Base-by-base conservation (phyloP, 2,888 invertebrate genomes). In the Antheraea assamensis region DNA sequence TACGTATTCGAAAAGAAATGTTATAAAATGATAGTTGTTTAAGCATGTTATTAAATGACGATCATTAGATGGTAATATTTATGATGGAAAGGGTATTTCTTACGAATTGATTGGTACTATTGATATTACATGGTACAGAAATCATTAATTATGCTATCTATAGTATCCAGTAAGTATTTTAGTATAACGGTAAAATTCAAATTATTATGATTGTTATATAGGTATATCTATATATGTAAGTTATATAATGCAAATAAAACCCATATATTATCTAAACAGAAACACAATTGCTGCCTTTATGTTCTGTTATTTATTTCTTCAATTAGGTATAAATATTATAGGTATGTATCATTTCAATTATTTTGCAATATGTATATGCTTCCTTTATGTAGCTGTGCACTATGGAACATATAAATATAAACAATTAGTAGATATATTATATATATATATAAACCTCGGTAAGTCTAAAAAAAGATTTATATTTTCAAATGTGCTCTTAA, bases 1-100 rank as follows among this genome's bases (percentile, higher is more conserved):
- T 73, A 73, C 35, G 27, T 55, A 73, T 73, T 73, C 73, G 30
- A 61, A 73, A 70, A 55, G 55, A 21, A 64, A n/a, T 35, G 35
- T 68, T 24, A 35, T 52, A 70, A 58, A 47, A 58, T 27, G 24
- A 35, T 70, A 24, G 73, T 15, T 70, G 7, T 55, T 70, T 55
- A 13, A 66, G 66, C 31, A 66, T 17, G 31, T 68, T 35, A 10
- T 31, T 68, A 68, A 35, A 68, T 35, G 31, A 68, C 35, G 4
- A 35, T 35, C 35, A 31, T 68, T 68, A 68, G 1, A 68, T 42
- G 42, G 42, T 13, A 68, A 35, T 35, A 35, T 35, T 35, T 35
- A 68, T 31, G n/a, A 21, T 35, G 35, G 31, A 58, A 24, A 58
- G 10, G 7, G 21, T 64, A 64, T 30, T 30, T 2, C 3, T 68